Evolutionary conservation across 64 coral and sea anemone species (phyloP).

Genomic region (Montipora cactus): DNA sequence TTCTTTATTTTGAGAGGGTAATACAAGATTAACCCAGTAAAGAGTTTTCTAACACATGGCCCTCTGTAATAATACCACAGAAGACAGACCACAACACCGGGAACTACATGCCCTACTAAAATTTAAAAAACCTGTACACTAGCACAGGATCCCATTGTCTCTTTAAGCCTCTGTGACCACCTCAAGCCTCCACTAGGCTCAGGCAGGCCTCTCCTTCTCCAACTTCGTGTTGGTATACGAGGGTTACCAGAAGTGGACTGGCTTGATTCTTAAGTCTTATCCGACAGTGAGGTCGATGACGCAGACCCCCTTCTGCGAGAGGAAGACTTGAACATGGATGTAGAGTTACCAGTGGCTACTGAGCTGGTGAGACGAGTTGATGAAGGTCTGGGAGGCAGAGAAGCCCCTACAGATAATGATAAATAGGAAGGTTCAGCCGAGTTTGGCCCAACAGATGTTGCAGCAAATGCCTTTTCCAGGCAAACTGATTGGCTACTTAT

Average conservation of each 20-base stretch:
- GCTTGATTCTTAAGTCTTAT: conserved; percentile 20
- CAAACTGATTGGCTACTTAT: neutral
- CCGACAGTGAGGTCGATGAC: conserved; percentile 20
- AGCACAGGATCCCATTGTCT: conserved; percentile 99
- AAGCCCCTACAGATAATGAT: neutral
- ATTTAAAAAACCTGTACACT: conserved; percentile 2
- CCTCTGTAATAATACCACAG: no score
- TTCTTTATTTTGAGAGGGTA: no score
- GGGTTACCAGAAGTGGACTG: conserved; percentile 13
- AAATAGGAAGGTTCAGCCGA: neutral
- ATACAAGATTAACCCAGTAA: no score
- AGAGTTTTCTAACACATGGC: no score
- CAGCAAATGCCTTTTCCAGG: conserved; percentile 24
- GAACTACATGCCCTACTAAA: neutral
- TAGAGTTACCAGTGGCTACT: conserved; percentile 38
- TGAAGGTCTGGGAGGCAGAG: neutral
- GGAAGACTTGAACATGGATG: conserved; percentile 40
- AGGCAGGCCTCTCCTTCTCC: conserved; percentile 83
- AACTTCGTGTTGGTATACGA: conserved; percentile 42
- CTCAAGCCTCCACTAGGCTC: conserved; percentile 95
- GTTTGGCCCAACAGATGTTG: neutral
- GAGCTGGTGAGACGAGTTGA: neutral
- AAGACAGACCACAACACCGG: no score
- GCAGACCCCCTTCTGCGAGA: conserved; percentile 19
- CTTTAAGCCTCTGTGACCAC: conserved; percentile 95